Evolutionary conservation across 2,888 invertebrate genomes (phyloP), one percentile per base, ranked within the genome.

Genomic region (Cantharis rufa): DNA sequence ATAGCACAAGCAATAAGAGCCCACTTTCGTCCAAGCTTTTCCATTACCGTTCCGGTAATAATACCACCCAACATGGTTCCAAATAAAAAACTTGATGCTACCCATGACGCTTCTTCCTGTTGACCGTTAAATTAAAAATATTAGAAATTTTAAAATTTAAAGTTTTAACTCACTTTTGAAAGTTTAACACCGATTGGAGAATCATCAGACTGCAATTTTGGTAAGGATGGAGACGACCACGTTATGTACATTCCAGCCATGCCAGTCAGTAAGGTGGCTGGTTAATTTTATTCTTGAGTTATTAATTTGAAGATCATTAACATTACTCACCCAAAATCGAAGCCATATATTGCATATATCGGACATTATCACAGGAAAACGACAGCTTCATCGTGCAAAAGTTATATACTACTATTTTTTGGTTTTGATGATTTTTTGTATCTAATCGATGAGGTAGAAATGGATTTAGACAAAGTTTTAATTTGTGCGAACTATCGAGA

Each of bases 11-110:
- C 81, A 68, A 91, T 85, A 1, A 92, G 86, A 3, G 91, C 90
- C 7, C 87, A 87, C 32, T 90, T 90, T 0, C 92, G 89, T 2
- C 93, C 93, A 0, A 89, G 84, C 70, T 88, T 88, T 82, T 92
- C 91, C 81, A 90, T 90, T 27, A 91, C 84, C 66, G 90, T 86
- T 68, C 91, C 91, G 0, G 91, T 69, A 93, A 91, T 69, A 74
- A 90, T 87, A 80, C 90, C 90, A 1, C 92, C 92, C 0, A 90
- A 88, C 16, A 91, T 85, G 0, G 90, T 90, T 0, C 92, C 92
- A 76, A 90, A 85, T 0, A 90, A 88, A 72, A 89, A 88, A 70
- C 92, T 85, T 0, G 92, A 90, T 1, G 91, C 91, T 80, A 90
- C 88, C 91, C 91, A 91, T 70, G 90, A 90, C 48, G 86, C 88